Evolutionary conservation across 2,113 vertebrate genomes (phyloP).

Genomic region (Sprattus sprattus): DNA sequence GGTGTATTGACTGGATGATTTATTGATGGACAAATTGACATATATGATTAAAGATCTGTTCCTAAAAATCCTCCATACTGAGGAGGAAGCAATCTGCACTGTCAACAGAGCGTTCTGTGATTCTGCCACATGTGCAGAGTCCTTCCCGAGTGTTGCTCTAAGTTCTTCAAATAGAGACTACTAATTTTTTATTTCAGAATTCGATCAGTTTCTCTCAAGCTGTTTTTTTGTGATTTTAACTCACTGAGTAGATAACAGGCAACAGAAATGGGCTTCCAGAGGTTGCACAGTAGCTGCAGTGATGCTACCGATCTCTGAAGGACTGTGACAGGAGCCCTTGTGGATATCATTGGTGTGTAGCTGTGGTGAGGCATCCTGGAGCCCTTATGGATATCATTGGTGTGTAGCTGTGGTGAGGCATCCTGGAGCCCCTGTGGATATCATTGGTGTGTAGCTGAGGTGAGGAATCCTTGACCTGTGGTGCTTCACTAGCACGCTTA

Average conservation of each 20-base stretch:
- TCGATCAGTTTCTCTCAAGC: background rate
- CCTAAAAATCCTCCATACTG: background rate
- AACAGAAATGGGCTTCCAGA: background rate
- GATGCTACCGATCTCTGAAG: background rate
- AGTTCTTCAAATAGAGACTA: background rate
- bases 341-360: too few species aligned
- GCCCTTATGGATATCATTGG: too few species aligned
- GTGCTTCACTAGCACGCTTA: constrained; percentile 15
- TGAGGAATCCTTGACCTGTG: constrained; percentile 5
- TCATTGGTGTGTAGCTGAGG: background rate
- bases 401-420: too few species aligned
- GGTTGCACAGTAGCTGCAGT: background rate
- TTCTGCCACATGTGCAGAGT: background rate
- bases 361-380: too few species aligned
- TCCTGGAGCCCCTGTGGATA: background rate
- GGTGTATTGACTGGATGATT: too few species aligned
- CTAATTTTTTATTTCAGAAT: background rate
- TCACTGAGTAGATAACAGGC: background rate
- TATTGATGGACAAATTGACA: too few species aligned
- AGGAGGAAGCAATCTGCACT: background rate
- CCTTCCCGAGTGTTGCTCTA: background rate
- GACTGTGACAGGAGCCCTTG: background rate
- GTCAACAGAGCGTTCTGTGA: background rate
- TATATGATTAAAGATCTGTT: background rate
- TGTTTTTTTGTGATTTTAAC: background rate